Evolutionary conservation across 2,888 invertebrate genomes (phyloP).

Genomic region (Philereme transversata): DNA sequence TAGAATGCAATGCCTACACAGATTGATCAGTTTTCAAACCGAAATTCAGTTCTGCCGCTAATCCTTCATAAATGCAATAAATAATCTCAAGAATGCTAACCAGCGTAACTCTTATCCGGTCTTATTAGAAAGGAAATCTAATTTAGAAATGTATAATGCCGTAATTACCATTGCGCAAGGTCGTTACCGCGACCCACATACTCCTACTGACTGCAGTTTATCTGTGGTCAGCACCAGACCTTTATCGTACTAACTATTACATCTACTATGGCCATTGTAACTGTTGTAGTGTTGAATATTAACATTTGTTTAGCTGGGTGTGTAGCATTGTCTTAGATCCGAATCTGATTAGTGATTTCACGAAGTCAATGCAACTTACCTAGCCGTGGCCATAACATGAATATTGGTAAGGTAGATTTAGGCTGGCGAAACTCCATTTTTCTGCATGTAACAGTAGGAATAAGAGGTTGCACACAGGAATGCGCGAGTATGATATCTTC

Average conservation of each 20-base stretch:
- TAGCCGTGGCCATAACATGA: neutral
- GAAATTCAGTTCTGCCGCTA: too few species aligned
- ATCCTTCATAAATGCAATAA: too few species aligned
- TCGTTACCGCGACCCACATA: constrained; percentile 39
- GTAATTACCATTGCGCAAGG: constrained; percentile 42
- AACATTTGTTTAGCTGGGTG: neutral
- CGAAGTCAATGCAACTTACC: neutral
- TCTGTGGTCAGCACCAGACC: constrained; percentile 9
- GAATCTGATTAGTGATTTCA: constrained; percentile 8
- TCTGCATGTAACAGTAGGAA: too few species aligned
- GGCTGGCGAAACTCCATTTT: too few species aligned
- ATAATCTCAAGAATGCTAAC: too few species aligned
- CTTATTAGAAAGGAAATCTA: constrained; percentile 30
- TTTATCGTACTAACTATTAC: constrained; percentile 1
- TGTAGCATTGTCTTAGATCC: constrained; percentile 19
- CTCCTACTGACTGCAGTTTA: constrained; percentile 13
- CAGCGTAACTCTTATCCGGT: neutral
- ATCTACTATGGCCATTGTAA: constrained; percentile 1
- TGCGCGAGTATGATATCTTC: too few species aligned
- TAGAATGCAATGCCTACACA: too few species aligned
- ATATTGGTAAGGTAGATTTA: too few species aligned
- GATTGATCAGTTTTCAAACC: too few species aligned
- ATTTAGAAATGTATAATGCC: constrained; percentile 28
- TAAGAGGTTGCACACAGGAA: too few species aligned
- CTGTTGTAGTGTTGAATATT: too few species aligned